phyloP scores from a whole-genome alignment of 2,113 vertebrate genomes.

The Nothocercus nigrocapillus region DNA sequence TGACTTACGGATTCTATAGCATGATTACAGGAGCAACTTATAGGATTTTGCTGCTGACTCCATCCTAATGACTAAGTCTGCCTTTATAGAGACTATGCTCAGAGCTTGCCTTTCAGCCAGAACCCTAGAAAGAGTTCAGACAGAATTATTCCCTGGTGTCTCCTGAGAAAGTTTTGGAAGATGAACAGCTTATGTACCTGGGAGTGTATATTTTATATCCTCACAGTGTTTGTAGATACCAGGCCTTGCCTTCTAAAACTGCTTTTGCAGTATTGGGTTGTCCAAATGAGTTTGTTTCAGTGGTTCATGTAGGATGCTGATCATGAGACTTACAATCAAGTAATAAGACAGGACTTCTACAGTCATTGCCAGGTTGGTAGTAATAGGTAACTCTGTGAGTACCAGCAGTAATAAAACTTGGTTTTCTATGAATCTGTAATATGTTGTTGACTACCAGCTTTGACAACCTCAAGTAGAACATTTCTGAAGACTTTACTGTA shows the following conservation, averaged over 20 bases:
- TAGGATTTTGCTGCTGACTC: slow-evolving; percentile 1
- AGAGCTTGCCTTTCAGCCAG: not conserved
- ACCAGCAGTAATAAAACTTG: not conserved
- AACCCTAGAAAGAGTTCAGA: not conserved
- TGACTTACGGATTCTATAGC: not conserved
- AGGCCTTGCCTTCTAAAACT: not conserved
- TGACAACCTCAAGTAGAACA: not conserved
- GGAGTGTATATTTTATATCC: not conserved
- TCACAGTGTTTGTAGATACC: not conserved
- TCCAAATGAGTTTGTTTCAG: not conserved
- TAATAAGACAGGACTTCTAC: not conserved
- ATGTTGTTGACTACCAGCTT: not conserved
- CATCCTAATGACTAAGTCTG: not conserved
- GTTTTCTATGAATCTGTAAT: not conserved
- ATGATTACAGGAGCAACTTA: not conserved
- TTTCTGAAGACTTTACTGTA: not conserved
- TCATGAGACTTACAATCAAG: not conserved
- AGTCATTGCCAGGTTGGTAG: not conserved
- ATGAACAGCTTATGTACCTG: not conserved
- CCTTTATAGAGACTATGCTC: not conserved
- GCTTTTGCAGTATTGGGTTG: not conserved
- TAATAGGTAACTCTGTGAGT: not conserved
- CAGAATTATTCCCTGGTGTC: not conserved
- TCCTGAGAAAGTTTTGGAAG: not conserved
- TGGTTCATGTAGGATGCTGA: not conserved